Evolutionary conservation across 2,797 vertebrate species (phyloP), one percentile per base, ranked within the genome.

Genomic region (Onychomys leucogaster): DNA sequence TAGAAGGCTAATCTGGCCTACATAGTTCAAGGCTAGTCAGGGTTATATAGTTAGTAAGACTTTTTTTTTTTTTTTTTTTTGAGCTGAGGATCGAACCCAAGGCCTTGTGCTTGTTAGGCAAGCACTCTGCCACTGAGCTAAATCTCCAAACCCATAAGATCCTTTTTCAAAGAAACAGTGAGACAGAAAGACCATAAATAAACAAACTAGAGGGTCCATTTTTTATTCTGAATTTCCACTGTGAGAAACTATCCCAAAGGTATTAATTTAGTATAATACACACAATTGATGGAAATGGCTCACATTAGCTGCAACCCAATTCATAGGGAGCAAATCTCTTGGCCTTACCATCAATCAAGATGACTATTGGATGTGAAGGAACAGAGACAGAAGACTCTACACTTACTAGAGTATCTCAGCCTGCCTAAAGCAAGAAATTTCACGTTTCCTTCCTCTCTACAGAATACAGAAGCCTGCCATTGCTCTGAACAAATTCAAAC

Each of bases 401-500:
- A n/a, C 3, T 71, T 71, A 71, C 71, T 75, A 25, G 71, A 43
- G 37, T 43, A 75, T 27, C 37, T 41, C 37, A 75, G 37, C 21
- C 71, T 92, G 6, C 6, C 4, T 27, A 61, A 67, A 57, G 75
- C 55, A 37, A 95, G 71, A 92, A 43, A 91, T 29, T 43, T 91
- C 49, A 46, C 14, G 21, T 71, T 89, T 76, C 78, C 2, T 90
- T 19, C 41, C 16, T 43, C 61, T 80, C 52, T 85, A 75, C 25
- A 63, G 43, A 78, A 78, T 65, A 25, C 8, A 91, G 49, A 89
- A 94, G 65, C 5, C 55, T 94, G 34, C 29, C 49, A 73, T 88
- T 77, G 84, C 5, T 55, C 63, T 71, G 43, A 95, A 90, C 14
- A 94, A 75, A 94, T 88, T 89, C 67, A 89, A 67, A 71, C 61